These are phyloP conservation scores for Holcopasites calliopsidis DNA, from an alignment of 1,140 invertebrate genomes.

Conservation along the genomic window DNA sequence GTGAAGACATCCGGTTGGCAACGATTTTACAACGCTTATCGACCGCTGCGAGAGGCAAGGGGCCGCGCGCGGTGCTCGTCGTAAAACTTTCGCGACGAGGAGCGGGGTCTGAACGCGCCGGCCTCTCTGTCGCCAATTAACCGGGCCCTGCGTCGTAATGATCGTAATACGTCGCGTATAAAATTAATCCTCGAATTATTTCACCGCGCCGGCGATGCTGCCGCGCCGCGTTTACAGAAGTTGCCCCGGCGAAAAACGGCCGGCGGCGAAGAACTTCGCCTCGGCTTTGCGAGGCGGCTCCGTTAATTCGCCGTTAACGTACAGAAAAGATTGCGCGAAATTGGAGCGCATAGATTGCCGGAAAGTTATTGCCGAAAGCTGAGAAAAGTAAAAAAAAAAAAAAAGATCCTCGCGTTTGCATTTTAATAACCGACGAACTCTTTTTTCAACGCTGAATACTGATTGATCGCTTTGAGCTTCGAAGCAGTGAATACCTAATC, in stretches of 20 bases:
- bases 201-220: background rate
- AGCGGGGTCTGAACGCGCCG: background rate
- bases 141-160: background rate
- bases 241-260: too few species aligned
- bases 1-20: background rate
- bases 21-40: background rate
- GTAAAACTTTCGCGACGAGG: background rate
- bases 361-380: too few species aligned
- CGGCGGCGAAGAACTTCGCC: background rate
- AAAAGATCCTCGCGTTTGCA: too few species aligned
- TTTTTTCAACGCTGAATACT: too few species aligned
- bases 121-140: constrained; percentile 21
- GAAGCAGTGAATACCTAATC: too few species aligned
- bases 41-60: background rate
- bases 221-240: background rate
- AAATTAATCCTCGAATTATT: constrained; percentile 21
- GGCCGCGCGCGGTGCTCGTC: background rate
- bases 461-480: too few species aligned
- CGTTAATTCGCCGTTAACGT: background rate
- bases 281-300: background rate
- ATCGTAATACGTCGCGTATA: constrained; percentile 1
- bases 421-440: too few species aligned
- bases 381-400: too few species aligned
- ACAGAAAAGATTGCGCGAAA: too few species aligned
- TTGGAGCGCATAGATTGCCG: too few species aligned